Conservation (phyloP, 2,113 vertebrate genomes). For the Pampusana beccarii region DNA sequence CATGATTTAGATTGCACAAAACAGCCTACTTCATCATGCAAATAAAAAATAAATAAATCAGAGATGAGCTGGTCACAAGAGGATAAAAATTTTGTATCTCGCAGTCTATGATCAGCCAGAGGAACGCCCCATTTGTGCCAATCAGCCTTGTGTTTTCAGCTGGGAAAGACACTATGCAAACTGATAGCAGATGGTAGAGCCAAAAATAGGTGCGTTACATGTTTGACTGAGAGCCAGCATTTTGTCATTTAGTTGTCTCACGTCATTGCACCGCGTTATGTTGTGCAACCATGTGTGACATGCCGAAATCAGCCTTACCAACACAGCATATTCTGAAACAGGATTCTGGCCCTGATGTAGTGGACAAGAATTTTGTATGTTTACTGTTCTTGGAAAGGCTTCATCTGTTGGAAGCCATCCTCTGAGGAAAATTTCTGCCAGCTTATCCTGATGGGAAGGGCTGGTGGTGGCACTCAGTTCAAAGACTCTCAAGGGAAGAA, state of each 20-base stretch:
- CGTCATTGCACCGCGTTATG: neutral
- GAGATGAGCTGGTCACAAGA: neutral
- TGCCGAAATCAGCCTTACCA: neutral
- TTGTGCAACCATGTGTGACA: neutral
- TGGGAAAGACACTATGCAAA: conserved; percentile 44
- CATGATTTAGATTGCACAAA: neutral
- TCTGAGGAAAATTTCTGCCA: neutral
- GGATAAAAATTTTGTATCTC: neutral
- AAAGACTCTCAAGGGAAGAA: neutral
- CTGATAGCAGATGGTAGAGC: conserved; percentile 45
- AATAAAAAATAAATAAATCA: neutral
- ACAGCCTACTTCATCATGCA: neutral
- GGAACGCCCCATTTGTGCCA: conserved; percentile 29
- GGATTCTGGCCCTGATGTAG: neutral
- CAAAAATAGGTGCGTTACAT: conserved; percentile 53
- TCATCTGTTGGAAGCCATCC: neutral
- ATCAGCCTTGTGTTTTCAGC: conserved; percentile 46
- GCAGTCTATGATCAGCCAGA: conserved; percentile 3
- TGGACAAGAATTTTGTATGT: neutral
- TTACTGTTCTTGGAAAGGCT: conserved; percentile 41
- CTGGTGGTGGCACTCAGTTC: neutral
- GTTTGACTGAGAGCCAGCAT: conserved; percentile 52
- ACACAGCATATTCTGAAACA: neutral
- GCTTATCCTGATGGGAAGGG: neutral
- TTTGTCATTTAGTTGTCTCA: conserved; percentile 53